phyloP scores from a whole-genome alignment of 2,113 vertebrate genomes.

The Cervus canadensis region DNA sequence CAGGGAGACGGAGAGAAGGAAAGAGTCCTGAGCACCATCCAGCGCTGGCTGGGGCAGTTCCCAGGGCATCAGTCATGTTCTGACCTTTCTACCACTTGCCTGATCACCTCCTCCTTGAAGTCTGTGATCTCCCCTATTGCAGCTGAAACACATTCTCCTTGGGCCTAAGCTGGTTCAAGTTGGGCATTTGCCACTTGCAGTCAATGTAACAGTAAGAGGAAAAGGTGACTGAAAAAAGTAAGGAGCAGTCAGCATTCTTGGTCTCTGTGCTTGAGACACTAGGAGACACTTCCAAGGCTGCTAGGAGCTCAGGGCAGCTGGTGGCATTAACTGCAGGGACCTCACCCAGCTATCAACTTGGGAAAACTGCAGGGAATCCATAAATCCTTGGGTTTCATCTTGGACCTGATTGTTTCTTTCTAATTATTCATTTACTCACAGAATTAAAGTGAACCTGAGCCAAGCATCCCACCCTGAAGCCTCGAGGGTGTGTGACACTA shows the following conservation, averaged over 20 bases:
- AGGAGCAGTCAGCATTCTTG: not conserved
- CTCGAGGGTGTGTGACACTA: fast-evolving
- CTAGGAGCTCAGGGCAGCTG: not conserved
- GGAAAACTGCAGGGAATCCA: not conserved
- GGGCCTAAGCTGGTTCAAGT: not conserved
- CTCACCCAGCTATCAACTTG: not conserved
- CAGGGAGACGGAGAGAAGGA: not conserved
- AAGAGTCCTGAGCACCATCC: not conserved
- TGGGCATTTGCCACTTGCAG: not conserved
- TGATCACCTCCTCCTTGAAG: not conserved
- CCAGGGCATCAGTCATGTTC: not conserved
- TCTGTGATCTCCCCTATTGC: not conserved
- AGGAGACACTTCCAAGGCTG: not conserved
- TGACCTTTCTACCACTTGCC: not conserved
- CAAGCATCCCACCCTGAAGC: not conserved
- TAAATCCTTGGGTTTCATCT: not conserved
- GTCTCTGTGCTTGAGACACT: not conserved
- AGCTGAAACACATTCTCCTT: not conserved
- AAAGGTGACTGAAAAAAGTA: not conserved
- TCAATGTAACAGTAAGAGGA: not conserved
- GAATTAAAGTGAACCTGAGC: not conserved
- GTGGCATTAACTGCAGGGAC: too few species aligned
- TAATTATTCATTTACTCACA: not conserved
- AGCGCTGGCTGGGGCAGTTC: not conserved
- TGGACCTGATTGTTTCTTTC: not conserved